Evolutionary conservation across 2,797 vertebrate genomes (phyloP).

Genomic region (Podarcis lilfordi): DNA sequence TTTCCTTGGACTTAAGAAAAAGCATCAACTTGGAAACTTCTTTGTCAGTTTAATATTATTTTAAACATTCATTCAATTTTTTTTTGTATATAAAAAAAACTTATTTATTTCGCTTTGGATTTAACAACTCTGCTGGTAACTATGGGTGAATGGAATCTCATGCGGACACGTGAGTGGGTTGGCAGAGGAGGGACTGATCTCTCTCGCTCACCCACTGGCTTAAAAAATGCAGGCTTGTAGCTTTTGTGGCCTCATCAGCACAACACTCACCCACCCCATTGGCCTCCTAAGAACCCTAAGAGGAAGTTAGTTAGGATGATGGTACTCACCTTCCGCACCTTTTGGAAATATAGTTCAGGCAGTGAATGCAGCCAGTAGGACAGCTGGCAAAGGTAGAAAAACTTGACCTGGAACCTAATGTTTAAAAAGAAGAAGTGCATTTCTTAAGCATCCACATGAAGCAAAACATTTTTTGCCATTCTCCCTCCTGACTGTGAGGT

Average conservation of each 20-base stretch:
- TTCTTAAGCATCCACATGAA: neutral
- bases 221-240: neutral
- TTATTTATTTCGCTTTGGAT: neutral
- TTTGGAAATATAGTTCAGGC: conserved; percentile 98
- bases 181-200: neutral
- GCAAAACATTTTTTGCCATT: neutral
- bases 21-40: neutral
- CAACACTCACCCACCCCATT: neutral
- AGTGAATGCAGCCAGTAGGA: conserved; percentile 96
- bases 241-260: neutral
- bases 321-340: conserved; percentile 95
- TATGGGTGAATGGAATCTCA: neutral
- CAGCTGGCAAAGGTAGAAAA: conserved; percentile 97
- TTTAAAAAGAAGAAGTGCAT: neutral
- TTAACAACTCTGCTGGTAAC: neutral
- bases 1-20: neutral
- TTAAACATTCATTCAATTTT: neutral
- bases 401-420: conserved; percentile 97
- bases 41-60: neutral
- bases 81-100: neutral
- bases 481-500: neutral
- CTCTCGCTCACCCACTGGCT: neutral
- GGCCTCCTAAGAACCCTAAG: neutral
- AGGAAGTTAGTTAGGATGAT: neutral
- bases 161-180: neutral